Evolutionary conservation across 2,113 vertebrate species (phyloP), one percentile per base, ranked within the genome.

Genomic region (Hippocampus abdominalis): DNA sequence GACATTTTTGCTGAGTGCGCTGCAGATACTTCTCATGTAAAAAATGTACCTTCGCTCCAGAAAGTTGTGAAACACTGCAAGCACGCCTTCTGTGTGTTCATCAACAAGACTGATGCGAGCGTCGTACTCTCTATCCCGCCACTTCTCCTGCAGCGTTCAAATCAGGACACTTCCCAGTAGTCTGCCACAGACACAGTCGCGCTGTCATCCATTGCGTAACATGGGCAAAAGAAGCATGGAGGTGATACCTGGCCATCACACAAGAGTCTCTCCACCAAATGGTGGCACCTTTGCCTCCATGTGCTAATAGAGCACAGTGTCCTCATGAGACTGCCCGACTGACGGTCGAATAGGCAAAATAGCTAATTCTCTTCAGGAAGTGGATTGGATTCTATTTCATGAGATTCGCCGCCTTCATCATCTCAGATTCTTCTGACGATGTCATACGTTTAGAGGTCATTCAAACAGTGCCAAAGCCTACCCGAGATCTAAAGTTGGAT

Each of bases 361-460:
- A 70, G 49, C 74, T 79, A 86, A 81, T 84, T 77, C 75, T 78
- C 87, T 87, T 72, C 75, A 49, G 54, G 75, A 79, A 85, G 83
- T 84, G 70, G 75, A 89, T 88, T 83, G 69, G 73, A 82, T 86
- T 83, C 78, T 61, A 40, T 89, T 86, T 87, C 75, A 80, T 81
- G 84, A 4, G 85, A 36, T 6, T 9, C 2, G 57, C 5, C 29
- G 6, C 25, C 18, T 18, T 20, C 49, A 51, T 59, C 13, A 8
- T 60, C 29, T 32, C 27, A 18, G 3, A 54, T 32, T 32, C 27
- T 20, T 3, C 23, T 7, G 12, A 27, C 12, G 4, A 27, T 57
- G 27, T 57, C 11, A 57, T 25, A 54, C 21, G 10, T 54, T 54
- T 54, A 25, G 4, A 57, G 18, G 48, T 18, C 6, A 18, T 51